These are phyloP conservation scores for Caiman crocodilus DNA, from an alignment of 2,797 vertebrate species.

Conservation along the genomic window DNA sequence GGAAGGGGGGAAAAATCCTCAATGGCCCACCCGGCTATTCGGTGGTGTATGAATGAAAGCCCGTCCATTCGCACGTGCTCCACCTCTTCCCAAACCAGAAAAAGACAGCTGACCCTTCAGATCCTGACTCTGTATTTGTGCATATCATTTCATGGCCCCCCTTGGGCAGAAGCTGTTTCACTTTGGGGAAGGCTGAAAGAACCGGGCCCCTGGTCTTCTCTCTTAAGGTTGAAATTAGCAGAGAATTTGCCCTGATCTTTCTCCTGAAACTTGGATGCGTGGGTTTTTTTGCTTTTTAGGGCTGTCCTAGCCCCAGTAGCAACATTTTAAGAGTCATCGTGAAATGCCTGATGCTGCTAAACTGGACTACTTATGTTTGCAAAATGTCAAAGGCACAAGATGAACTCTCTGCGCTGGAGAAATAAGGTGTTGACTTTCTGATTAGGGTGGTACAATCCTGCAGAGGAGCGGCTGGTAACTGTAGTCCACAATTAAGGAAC, in stretches of 20 bases:
- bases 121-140: not conserved
- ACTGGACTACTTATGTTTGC: accelerated
- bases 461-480: not conserved
- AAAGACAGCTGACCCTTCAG: not conserved
- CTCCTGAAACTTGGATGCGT: not conserved
- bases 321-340: accelerated
- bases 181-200: not conserved
- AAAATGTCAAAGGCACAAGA: not conserved
- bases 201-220: constrained; percentile 11
- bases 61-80: not conserved
- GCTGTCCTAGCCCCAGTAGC: accelerated
- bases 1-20: not conserved
- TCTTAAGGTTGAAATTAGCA: not conserved
- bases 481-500: not conserved
- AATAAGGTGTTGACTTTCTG: accelerated
- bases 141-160: not conserved
- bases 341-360: not conserved
- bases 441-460: accelerated
- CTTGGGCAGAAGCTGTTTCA: not conserved
- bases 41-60: not conserved
- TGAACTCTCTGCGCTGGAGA: accelerated
- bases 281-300: not conserved
- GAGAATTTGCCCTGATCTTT: not conserved
- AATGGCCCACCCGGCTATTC: accelerated
- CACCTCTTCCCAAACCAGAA: not conserved